These are phyloP conservation scores for Drosophila ironensis DNA, from an alignment of 1,140 invertebrate species.

Conservation along the genomic window DNA sequence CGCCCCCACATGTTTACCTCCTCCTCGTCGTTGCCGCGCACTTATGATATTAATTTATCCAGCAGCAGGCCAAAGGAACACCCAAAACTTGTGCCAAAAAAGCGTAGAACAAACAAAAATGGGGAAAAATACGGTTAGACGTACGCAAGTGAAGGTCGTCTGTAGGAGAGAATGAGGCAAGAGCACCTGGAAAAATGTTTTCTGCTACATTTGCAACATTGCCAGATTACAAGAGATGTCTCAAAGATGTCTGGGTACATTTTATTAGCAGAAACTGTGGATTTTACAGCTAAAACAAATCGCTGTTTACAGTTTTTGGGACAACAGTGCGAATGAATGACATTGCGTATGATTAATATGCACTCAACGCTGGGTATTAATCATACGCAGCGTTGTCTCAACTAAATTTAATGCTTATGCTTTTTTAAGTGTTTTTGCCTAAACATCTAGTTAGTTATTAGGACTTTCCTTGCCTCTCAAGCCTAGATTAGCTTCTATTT, in stretches of 20 bases:
- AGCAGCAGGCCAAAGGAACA: conserved; percentile 15
- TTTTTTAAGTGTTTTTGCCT: neutral
- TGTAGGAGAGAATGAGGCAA: conserved; percentile 59
- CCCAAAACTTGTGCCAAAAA: conserved; percentile 42
- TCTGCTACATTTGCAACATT: conserved; percentile 1
- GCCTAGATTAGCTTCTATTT: no score
- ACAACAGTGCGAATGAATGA: no score
- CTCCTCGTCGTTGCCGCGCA: conserved; percentile 1
- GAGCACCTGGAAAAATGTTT: conserved; percentile 30
- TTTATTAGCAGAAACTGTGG: no score
- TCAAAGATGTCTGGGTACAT: no score
- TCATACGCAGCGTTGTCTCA: neutral
- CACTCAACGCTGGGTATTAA: neutral
- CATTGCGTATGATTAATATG: no score
- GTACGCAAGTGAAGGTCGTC: conserved; percentile 72
- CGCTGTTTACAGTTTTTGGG: no score
- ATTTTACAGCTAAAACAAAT: no score
- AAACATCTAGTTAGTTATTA: no score
- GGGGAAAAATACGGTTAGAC: conserved; percentile 38
- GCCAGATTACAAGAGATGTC: no score
- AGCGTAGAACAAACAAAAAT: conserved; percentile 14
- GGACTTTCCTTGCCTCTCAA: no score
- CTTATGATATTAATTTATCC: conserved; percentile 40
- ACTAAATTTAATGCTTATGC: neutral
- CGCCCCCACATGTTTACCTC: neutral